Conservation (phyloP, 2,888 invertebrate species). For the Synergus laeviventris region DNA sequence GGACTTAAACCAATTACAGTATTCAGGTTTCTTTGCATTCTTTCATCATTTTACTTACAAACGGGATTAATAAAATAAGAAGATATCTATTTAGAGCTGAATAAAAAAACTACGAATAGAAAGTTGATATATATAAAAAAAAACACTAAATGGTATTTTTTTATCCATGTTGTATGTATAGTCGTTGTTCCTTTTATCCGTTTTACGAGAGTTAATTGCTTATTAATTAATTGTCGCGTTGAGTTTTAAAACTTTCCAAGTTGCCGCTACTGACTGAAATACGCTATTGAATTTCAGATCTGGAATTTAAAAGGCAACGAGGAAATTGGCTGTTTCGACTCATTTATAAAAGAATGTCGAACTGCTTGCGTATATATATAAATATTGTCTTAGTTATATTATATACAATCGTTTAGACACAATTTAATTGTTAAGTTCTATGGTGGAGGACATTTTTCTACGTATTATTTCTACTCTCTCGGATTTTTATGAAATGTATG, state of each 20-base stretch:
- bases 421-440: slow-evolving; percentile 54
- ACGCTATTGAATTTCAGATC: slow-evolving; percentile 9
- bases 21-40: slow-evolving; percentile 12
- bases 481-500: slow-evolving; percentile 28
- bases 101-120: not conserved
- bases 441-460: slow-evolving; percentile 63
- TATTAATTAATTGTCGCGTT: slow-evolving; percentile 19
- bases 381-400: slow-evolving; percentile 21
- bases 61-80: slow-evolving; percentile 1
- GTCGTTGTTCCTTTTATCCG: slow-evolving; percentile 12
- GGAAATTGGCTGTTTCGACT: slow-evolving; percentile 20
- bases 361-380: slow-evolving; percentile 12
- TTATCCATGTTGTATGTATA: slow-evolving; percentile 25
- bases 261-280: slow-evolving; percentile 15
- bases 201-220: slow-evolving; percentile 22
- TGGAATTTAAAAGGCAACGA: slow-evolving; percentile 13
- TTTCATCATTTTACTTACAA: not conserved
- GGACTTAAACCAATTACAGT: slow-evolving; percentile 14
- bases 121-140: slow-evolving; percentile 17
- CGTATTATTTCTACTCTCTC: slow-evolving; percentile 52
- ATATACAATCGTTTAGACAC: slow-evolving; percentile 9
- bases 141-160: slow-evolving; percentile 24
- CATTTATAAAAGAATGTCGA: slow-evolving; percentile 1
- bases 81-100: slow-evolving; percentile 3
- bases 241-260: slow-evolving; percentile 23